A percentile compares a stretch with the other conserved stretches of the same genome.
These are phyloP conservation scores for Lineus longissimus DNA, from an alignment of 1,140 invertebrate genomes.

Conservation along the genomic window DNA sequence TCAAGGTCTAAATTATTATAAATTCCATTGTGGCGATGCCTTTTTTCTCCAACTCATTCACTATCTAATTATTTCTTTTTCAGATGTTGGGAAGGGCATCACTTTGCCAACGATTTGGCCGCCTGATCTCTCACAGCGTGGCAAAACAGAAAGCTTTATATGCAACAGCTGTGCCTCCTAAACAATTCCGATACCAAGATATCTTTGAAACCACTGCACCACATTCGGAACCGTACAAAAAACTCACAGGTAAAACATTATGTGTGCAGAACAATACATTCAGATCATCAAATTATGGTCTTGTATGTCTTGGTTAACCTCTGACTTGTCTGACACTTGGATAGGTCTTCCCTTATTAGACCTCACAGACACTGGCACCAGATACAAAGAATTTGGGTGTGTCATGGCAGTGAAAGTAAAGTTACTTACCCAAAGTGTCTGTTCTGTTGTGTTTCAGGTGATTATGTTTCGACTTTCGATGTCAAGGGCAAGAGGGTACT, in stretches of 20 bases:
- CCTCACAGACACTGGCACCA: not conserved
- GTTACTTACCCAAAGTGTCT: not conserved
- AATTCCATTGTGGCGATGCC: no score
- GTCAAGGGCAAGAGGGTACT: constrained; percentile 46
- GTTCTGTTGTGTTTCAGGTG: constrained; percentile 38
- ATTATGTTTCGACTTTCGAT: constrained; percentile 51
- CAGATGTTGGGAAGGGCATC: no score
- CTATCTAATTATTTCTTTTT: no score
- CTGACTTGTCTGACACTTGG: not conserved
- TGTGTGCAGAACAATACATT: not conserved
- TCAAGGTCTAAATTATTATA: no score
- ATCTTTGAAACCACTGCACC: constrained; percentile 41
- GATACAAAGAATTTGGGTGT: not conserved
- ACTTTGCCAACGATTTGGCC: no score
- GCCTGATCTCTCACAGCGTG: no score
- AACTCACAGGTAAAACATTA: constrained; percentile 41
- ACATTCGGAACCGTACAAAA: constrained; percentile 45
- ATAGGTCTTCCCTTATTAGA: not conserved
- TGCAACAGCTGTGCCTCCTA: constrained; percentile 31
- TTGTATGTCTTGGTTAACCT: no score
- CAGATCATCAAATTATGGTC: not conserved
- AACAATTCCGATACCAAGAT: constrained; percentile 53
- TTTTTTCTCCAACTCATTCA: no score
- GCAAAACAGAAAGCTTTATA: no score
- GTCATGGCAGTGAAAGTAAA: not conserved